Percentiles rank a stretch among this genome's conserved stretches.
Conservation (phyloP, 2,888 invertebrate genomes). For the Tetranychus truncatus region DNA sequence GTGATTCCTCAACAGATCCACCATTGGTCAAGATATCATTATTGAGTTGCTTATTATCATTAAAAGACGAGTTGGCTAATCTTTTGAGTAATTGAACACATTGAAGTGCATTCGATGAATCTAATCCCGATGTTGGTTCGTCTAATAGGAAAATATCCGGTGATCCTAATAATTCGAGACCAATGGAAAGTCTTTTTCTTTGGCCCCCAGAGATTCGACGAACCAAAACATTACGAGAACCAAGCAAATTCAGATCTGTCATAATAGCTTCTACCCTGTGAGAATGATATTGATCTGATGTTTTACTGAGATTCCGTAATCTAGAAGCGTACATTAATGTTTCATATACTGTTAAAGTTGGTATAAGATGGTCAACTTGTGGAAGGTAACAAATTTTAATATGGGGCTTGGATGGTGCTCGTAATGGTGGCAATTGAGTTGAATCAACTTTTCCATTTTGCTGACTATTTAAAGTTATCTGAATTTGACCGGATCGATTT, state of each 20-base stretch:
- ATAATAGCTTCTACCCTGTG: neutral
- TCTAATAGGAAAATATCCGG: conserved; percentile 14
- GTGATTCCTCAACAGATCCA: neutral
- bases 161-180: neutral
- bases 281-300: neutral
- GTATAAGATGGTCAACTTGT: conserved; percentile 18
- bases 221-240: neutral
- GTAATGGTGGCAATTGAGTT: neutral
- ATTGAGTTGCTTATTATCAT: no score
- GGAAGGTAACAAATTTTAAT: conserved; percentile 22
- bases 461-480: conserved; percentile 2
- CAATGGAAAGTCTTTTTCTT: conserved; percentile 3
- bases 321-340: conserved; percentile 21
- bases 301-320: conserved; percentile 16
- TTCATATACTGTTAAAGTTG: conserved; percentile 20
- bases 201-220: neutral
- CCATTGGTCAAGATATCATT: neutral
- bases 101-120: conserved; percentile 16
- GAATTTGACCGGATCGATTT: conserved; percentile 15
- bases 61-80: conserved; percentile 2
- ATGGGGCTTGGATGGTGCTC: neutral
- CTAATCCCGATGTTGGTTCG: conserved; percentile 20
- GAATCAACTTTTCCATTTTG: neutral
- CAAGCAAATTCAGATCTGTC: conserved; percentile 1
- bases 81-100: conserved; percentile 17